phyloP scores from a whole-genome alignment of 2,113 vertebrate genomes.

The Ranitomeya variabilis region DNA sequence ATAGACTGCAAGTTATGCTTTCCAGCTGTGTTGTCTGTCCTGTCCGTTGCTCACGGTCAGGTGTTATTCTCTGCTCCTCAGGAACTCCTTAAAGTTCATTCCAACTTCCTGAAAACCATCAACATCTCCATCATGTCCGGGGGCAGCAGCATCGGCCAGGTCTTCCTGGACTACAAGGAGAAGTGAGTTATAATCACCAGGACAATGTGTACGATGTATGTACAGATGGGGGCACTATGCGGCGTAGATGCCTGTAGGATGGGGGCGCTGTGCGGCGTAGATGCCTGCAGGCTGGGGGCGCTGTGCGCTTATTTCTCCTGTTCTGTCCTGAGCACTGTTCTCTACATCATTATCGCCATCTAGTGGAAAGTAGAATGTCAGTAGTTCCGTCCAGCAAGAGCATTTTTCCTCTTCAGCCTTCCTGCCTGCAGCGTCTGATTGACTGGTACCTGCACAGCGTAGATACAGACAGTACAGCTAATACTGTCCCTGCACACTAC shows the following conservation, averaged over 20 bases:
- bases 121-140: conserved; percentile 88
- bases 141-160: conserved; percentile 84
- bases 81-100: conserved; percentile 94
- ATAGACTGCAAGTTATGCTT: too few relatives aligned
- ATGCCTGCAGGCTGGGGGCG: background rate
- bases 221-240: background rate
- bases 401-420: too few relatives aligned
- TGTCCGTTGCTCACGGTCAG: background rate
- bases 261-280: background rate
- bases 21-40: too few relatives aligned
- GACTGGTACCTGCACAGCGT: too few relatives aligned
- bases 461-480: too few relatives aligned
- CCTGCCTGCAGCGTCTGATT: too few relatives aligned
- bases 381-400: too few relatives aligned
- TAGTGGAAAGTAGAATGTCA: background rate
- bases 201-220: too few relatives aligned
- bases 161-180: conserved; percentile 97
- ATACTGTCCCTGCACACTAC: too few relatives aligned
- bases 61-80: conserved; percentile 59
- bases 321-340: background rate
- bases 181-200: conserved; percentile 70
- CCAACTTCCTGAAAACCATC: conserved; percentile 87
- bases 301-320: background rate
- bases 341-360: background rate
- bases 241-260: too few relatives aligned